phyloP scores from a whole-genome alignment of 2,888 invertebrate species.

The Melikaiella ostensackeni region DNA sequence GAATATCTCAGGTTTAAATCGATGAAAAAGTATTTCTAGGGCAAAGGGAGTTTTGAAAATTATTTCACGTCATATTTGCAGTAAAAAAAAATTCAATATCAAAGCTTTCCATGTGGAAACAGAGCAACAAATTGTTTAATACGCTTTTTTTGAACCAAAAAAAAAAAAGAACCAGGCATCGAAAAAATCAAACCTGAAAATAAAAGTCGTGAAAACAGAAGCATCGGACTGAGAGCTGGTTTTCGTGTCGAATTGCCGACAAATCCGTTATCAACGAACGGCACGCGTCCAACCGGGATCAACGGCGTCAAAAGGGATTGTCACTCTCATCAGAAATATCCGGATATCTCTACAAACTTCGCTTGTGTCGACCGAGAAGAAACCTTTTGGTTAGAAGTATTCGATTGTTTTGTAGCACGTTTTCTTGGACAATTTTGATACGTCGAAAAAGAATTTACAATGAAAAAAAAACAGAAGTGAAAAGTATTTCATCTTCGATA shows the following conservation, averaged over 20 bases:
- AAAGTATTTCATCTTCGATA: neutral
- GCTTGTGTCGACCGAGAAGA: neutral
- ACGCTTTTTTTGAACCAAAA: neutral
- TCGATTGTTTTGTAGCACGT: neutral
- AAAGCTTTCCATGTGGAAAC: too few species aligned
- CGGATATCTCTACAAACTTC: constrained; percentile 9
- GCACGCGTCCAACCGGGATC: constrained; percentile 65
- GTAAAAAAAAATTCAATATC: too few species aligned
- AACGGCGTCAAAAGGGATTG: constrained; percentile 41
- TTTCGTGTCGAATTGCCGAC: constrained; percentile 24
- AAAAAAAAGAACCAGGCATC: neutral
- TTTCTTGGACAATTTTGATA: neutral
- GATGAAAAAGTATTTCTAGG: too few species aligned
- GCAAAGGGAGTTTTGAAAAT: too few species aligned
- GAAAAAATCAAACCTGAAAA: constrained; percentile 3
- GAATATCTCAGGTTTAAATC: too few species aligned
- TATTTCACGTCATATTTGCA: too few species aligned
- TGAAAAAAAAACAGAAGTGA: neutral
- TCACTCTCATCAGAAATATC: constrained; percentile 22
- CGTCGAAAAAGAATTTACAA: neutral
- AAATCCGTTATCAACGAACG: constrained; percentile 64
- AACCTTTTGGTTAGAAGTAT: neutral
- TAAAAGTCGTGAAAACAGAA: constrained; percentile 6
- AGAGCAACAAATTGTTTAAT: neutral
- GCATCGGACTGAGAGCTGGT: constrained; percentile 19